Conservation (phyloP, 2,797 vertebrate genomes). For the Leptodactylus fallax region DNA sequence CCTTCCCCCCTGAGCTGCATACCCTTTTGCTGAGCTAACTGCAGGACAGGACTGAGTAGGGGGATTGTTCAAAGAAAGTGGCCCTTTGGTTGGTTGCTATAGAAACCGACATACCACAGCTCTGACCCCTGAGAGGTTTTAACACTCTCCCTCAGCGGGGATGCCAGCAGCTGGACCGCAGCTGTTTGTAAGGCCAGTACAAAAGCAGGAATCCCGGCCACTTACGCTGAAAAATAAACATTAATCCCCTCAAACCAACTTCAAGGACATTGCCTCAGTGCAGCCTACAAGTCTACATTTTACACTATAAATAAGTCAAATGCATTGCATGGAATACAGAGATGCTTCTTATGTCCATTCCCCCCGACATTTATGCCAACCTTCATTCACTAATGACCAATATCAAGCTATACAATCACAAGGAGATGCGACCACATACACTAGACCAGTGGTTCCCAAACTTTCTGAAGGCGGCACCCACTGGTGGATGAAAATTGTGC, state of each 20-base stretch:
- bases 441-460: too few species aligned
- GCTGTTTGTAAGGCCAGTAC: conserved; percentile 82
- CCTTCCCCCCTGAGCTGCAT: conserved; percentile 69
- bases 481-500: too few species aligned
- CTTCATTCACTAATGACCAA: too few species aligned
- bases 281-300: not conserved
- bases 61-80: conserved; percentile 81
- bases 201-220: conserved; percentile 69
- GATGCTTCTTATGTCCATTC: not conserved
- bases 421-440: not conserved
- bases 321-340: not conserved
- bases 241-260: conserved; percentile 32
- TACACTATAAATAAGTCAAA: not conserved
- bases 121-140: conserved; percentile 91
- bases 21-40: conserved; percentile 77
- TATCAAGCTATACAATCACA: not conserved
- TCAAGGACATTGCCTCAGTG: conserved; percentile 25
- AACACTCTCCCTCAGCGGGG: conserved; percentile 82
- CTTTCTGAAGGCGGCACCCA: too few species aligned
- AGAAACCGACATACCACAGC: conserved; percentile 94
- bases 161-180: conserved; percentile 92
- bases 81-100: conserved; percentile 89
- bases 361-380: not conserved
- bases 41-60: conserved; percentile 78
- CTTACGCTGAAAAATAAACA: conserved; percentile 65